These are phyloP conservation scores for Choloepus didactylus DNA, from an alignment of 2,797 vertebrate genomes.

Conservation along the genomic window DNA sequence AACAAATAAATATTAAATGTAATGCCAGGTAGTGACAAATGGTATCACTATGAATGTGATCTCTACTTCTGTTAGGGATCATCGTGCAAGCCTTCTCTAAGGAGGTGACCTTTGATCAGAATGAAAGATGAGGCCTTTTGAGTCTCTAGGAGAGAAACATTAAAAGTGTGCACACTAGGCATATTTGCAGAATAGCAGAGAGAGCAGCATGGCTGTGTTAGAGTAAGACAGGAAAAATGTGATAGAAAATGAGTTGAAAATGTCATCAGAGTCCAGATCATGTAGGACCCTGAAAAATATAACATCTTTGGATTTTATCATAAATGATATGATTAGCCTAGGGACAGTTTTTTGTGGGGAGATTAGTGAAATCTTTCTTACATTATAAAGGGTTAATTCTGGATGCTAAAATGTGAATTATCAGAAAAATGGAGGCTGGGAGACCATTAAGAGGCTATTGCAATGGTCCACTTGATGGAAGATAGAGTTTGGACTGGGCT, in stretches of 20 bases:
- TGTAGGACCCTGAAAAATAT: background rate
- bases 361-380: background rate
- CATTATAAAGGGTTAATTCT: background rate
- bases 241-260: background rate
- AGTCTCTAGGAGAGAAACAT: background rate
- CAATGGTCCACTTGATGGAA: too few relatives aligned
- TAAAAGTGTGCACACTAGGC: background rate
- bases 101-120: background rate
- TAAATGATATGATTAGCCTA: slow-evolving; percentile 3
- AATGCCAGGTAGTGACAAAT: background rate
- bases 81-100: background rate
- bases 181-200: background rate
- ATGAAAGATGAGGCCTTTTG: background rate
- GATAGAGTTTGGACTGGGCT: accelerated
- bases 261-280: background rate
- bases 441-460: background rate
- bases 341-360: background rate
- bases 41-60: accelerated
- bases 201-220: background rate
- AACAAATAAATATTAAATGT: background rate
- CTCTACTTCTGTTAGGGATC: background rate
- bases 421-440: background rate
- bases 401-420: background rate
- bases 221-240: background rate
- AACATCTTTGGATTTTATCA: background rate